phyloP scores from a whole-genome alignment of 1,140 invertebrate species.

The Procambarus virginalis region DNA sequence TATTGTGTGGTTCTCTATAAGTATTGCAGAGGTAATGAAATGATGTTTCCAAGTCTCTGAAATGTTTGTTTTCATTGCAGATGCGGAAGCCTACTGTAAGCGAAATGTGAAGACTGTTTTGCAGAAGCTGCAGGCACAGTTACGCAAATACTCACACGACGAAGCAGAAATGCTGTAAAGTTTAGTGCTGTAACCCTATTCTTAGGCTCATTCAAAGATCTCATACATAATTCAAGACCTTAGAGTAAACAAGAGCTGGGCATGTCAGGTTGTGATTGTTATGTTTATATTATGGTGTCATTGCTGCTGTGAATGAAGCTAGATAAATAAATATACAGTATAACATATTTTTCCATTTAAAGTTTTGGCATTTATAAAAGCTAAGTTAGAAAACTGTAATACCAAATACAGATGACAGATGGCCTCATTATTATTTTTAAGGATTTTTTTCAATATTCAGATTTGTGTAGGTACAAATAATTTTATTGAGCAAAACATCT shows the following conservation, averaged over 20 bases:
- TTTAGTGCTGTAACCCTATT: neutral
- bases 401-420: neutral
- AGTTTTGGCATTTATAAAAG: no score
- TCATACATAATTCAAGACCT: constrained; percentile 6
- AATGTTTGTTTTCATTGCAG: constrained; percentile 28
- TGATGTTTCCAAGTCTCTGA: no score
- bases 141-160: constrained; percentile 64
- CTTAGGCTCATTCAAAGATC: constrained; percentile 20
- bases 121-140: constrained; percentile 67
- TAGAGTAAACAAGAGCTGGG: neutral
- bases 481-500: neutral
- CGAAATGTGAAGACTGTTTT: constrained; percentile 70
- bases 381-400: no score
- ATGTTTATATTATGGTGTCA: neutral
- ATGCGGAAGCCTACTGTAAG: constrained; percentile 71
- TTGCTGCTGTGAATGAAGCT: neutral
- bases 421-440: neutral
- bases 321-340: neutral
- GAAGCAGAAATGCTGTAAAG: constrained; percentile 48
- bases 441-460: neutral
- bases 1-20: no score
- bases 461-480: neutral
- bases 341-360: neutral
- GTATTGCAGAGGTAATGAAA: no score
- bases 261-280: neutral